A percentile compares a stretch with the other conserved stretches of the same genome.
Conservation (phyloP, 2,113 vertebrate genomes). For the Cyanoliseus patagonus region DNA sequence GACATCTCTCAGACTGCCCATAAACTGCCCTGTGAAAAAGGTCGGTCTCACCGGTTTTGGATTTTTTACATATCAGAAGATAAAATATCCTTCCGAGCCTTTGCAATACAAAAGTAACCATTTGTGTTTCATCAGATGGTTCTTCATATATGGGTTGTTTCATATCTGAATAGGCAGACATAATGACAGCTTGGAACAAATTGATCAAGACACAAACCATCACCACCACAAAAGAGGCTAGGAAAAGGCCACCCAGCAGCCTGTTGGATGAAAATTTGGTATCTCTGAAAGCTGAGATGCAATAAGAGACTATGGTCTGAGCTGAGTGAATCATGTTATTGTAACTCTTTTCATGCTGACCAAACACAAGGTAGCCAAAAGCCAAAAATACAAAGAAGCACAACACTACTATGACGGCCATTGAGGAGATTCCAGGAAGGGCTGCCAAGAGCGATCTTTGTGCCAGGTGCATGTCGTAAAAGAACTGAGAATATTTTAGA, state of each 20-base stretch:
- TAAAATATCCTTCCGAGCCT: neutral
- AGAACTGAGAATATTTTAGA: conserved; percentile 45
- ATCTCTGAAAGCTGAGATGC: conserved; percentile 52
- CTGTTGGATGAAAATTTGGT: conserved; percentile 19
- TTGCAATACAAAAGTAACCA: conserved; percentile 4
- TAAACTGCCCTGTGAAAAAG: conserved; percentile 19
- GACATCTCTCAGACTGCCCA: conserved; percentile 1
- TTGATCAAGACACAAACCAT: conserved; percentile 68
- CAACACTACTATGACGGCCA: conserved; percentile 36
- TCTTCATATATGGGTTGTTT: conserved; percentile 59
- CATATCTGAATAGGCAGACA: conserved; percentile 54
- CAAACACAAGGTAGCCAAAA: conserved; percentile 71
- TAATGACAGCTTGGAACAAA: conserved; percentile 64
- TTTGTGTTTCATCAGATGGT: conserved; percentile 60
- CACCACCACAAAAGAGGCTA: conserved; percentile 60
- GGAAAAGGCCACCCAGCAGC: conserved; percentile 56
- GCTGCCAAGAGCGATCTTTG: conserved; percentile 39
- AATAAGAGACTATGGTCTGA: conserved; percentile 67
- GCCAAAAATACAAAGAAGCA: conserved; percentile 53
- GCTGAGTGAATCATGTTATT: conserved; percentile 34
- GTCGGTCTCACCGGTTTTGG: neutral
- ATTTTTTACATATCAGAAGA: neutral
- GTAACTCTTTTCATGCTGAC: conserved; percentile 70
- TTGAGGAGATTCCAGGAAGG: conserved; percentile 52
- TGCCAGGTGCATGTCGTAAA: conserved; percentile 58